Base-by-base conservation (phyloP, 1,140 invertebrate species). In the Calliopsis andreniformis region DNA sequence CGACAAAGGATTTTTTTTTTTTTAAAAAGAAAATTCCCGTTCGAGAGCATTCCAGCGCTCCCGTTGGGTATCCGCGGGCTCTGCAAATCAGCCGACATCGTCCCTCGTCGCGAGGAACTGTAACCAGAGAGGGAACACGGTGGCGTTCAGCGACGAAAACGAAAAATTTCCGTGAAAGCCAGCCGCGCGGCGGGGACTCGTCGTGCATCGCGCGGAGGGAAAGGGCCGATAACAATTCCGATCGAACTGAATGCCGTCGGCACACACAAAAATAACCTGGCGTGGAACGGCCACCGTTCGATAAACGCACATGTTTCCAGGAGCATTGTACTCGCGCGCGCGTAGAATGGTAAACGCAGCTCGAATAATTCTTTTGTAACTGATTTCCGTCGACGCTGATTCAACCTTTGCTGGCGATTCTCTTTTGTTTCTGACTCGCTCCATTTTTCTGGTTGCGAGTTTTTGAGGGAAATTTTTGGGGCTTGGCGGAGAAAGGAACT, bases 291-390 rank as follows among this genome's bases (percentile, higher is more conserved):
- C 39, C n/a, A n/a, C 45, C 42, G 73, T 67, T 76, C 73, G 66
- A 76, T 76, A 76, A 76, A 76, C 73, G 73, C 73, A 76, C 73
- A 59, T 69, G 64, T 76, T 39, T 68, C 55, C 73, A 69, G 30
- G 73, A 72, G 76, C 76, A 78, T 78, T 78, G 76, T 78, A 69
- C 73, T 45, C 66, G 43, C 10, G 32, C 35, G 73, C 43, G 47
- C 53, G 49, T 28, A 59, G 73, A 69, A 76, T 47, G 35, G 64
- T 43, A 61, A 69, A 76, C 53, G 45, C 64, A 43, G 53, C 42
- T 68, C 45, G 66, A 76, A 69, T 76, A 76, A 76, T 69, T 68
- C 73, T 69, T 69, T 76, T 76, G 64, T 69, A 56, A 75, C 14
- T 32, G 59, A 75, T 67, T 75, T 75, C 63, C 63, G 49, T 75